Base-by-base conservation (phyloP, 1,140 invertebrate species). In the Bombus polaris region DNA sequence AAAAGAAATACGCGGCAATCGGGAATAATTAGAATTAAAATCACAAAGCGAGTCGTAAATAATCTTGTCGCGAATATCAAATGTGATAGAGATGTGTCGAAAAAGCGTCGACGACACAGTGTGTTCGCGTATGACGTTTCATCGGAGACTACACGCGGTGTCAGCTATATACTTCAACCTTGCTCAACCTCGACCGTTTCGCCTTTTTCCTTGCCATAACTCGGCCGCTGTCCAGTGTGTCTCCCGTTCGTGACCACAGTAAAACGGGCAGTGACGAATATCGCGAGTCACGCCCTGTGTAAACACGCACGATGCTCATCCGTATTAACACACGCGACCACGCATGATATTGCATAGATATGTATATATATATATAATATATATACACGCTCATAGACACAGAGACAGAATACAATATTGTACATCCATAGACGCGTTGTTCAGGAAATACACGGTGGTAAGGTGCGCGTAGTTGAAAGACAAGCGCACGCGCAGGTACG, bases 201-300 rank as follows among this genome's bases (percentile, higher is more conserved):
- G 84, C 85, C 87, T 85, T 86, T 80, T 82, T 77, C 42, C 89
- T 86, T 90, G 89, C 53, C 86, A 82, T 90, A 88, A 89, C 65
- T 79, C 73, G 75, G 44, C 62, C 73, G 32, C 71, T 68, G 73
- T 70, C 78, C 73, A 70, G 75, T 42, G 71, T 83, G 80, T 90
- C 78, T 87, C 73, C 79, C 78, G 81, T 77, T 80, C 71, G 74
- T 83, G 72, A 42, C 39, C 28, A 28, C 70, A 44, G 42, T 53
- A 68, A 71, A 74, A 81, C 53, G n/a, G 57, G 28, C 47, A 57
- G 74, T 73, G 85, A 78, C 81, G 78, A 86, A 75, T 72, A 68
- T 77, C 87, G 76, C 76, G 76, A 79, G 72, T 62, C 83, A 72
- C 83, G 57, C 73, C 75, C 66, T n/a, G 59, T 59, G 37, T 42